Evolutionary conservation across 2,113 vertebrate genomes (phyloP).

Genomic region (Raja brachyura): DNA sequence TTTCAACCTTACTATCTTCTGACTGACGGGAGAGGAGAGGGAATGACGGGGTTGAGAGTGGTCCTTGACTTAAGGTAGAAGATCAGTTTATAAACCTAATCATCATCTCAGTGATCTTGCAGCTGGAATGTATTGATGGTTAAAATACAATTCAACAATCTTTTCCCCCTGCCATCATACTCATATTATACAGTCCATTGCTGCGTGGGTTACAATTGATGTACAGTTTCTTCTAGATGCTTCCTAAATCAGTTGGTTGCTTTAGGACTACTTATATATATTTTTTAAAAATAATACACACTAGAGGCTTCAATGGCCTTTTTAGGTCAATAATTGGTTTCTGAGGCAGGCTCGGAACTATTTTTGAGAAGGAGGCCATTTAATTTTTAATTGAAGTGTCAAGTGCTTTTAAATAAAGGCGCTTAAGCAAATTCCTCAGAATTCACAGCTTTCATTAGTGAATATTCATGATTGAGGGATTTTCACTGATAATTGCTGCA

Average conservation of each 20-base stretch:
- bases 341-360: background rate
- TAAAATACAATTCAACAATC: background rate
- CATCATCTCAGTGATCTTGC: background rate
- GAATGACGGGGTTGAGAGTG: too few relatives aligned
- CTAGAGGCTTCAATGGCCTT: background rate
- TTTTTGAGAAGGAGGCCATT: background rate
- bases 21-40: too few relatives aligned
- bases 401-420: background rate
- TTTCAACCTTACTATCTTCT: too few relatives aligned
- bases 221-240: background rate
- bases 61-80: background rate
- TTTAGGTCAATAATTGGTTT: background rate
- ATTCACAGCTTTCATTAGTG: background rate
- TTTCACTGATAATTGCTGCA: background rate
- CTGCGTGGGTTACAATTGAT: background rate
- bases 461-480: constrained; percentile 5
- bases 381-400: background rate
- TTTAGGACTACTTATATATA: too few relatives aligned
- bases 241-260: too few relatives aligned
- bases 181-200: too few relatives aligned
- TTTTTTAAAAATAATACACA: background rate
- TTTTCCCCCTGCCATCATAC: background rate
- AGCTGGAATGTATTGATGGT: background rate
- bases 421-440: background rate
- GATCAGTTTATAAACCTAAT: background rate